These are phyloP conservation scores for Muricea muricata DNA, from an alignment of 92 coral and sea anemone genomes.

Conservation along the genomic window DNA sequence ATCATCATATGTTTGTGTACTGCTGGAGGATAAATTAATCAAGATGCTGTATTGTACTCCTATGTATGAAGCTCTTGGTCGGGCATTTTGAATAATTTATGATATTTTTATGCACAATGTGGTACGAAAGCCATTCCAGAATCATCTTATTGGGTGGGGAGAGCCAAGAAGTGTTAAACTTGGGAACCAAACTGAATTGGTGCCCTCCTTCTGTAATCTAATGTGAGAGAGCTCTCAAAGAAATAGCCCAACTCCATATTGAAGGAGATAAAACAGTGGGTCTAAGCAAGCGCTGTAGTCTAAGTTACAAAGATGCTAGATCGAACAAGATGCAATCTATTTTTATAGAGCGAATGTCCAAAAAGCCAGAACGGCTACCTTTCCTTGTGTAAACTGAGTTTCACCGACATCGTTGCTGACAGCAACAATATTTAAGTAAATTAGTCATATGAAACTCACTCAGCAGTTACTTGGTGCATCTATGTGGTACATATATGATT, in stretches of 20 bases:
- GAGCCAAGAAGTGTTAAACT: slow-evolving; percentile 16
- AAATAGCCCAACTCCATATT: background rate
- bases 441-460: too few relatives aligned
- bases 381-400: too few relatives aligned
- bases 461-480: too few relatives aligned
- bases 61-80: slow-evolving; percentile 2
- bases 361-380: too few relatives aligned
- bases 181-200: slow-evolving; percentile 1
- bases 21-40: slow-evolving; percentile 12
- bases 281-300: background rate
- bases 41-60: slow-evolving; percentile 4
- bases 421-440: too few relatives aligned
- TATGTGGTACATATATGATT: too few relatives aligned
- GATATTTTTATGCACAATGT: slow-evolving; percentile 5
- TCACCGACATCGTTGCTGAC: too few relatives aligned
- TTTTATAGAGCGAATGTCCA: too few relatives aligned
- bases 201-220: background rate
- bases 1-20: background rate
- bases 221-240: slow-evolving; percentile 1
- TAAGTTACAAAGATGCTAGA: background rate
- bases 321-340: background rate
- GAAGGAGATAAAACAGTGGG: background rate
- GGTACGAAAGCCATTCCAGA: slow-evolving; percentile 17
- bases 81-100: slow-evolving; percentile 24
- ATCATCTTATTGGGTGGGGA: slow-evolving; percentile 19